phyloP scores from a whole-genome alignment of 2,113 vertebrate genomes.

The Ranitomeya imitator region DNA sequence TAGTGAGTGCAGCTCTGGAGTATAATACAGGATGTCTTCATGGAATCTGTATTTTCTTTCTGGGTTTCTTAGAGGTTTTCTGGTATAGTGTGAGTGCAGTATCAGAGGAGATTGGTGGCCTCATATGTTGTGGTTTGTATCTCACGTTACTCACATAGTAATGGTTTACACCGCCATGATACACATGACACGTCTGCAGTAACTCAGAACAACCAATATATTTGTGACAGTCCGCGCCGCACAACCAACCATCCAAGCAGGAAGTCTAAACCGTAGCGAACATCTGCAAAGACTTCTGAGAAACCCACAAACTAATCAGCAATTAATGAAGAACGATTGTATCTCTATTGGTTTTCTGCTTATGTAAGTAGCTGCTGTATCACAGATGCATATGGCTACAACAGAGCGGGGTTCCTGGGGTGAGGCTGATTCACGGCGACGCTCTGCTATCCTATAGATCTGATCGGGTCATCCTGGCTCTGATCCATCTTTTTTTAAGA shows the following conservation, averaged over 20 bases:
- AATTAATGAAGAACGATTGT: background rate
- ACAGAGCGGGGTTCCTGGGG: background rate
- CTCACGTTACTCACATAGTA: background rate
- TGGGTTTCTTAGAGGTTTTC: too few relatives aligned
- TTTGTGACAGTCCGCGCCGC: background rate
- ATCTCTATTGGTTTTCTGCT: background rate
- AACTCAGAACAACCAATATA: background rate
- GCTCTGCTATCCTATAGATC: too few relatives aligned
- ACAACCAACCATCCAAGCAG: background rate
- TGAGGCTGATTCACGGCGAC: background rate
- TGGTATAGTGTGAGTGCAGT: too few relatives aligned
- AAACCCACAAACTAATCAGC: constrained; percentile 9
- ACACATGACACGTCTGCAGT: too few relatives aligned
- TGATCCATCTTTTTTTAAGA: too few relatives aligned
- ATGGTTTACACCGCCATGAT: too few relatives aligned
- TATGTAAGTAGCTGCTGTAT: background rate
- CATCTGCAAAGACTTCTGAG: constrained; percentile 2
- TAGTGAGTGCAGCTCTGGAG: too few relatives aligned
- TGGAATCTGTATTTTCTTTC: too few relatives aligned
- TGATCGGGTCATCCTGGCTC: background rate
- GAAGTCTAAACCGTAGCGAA: background rate
- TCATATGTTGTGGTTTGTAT: background rate
- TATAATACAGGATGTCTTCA: too few relatives aligned
- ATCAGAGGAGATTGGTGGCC: too few relatives aligned
- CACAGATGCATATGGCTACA: background rate